Conservation (phyloP, 1,140 invertebrate species). For the Sesamia nonagrioides region DNA sequence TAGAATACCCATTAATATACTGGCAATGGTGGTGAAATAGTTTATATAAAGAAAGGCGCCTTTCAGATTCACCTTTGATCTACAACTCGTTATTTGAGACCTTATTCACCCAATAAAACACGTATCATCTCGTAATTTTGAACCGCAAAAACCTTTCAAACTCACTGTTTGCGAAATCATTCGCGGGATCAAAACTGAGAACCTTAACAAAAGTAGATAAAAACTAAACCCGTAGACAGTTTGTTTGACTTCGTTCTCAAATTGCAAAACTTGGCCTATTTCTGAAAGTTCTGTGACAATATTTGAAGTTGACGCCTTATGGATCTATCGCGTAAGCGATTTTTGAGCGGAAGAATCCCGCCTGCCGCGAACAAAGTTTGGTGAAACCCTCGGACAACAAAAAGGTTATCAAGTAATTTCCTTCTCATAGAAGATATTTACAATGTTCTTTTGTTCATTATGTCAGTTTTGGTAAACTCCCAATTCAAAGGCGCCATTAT, state of each 20-base stretch:
- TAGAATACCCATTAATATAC: no score
- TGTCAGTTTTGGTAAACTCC: no score
- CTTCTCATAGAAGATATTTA: no score
- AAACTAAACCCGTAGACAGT: background rate
- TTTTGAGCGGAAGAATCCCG: constrained; percentile 12
- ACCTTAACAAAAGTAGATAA: no score
- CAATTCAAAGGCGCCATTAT: no score
- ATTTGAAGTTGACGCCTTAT: constrained; percentile 22
- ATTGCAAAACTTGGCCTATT: constrained; percentile 41
- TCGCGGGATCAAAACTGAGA: background rate
- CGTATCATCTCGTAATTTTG: background rate
- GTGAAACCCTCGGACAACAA: background rate
- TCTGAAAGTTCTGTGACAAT: constrained; percentile 37
- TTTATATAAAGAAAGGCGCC: no score
- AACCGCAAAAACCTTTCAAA: background rate
- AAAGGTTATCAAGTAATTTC: background rate
- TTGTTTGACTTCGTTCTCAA: constrained; percentile 35
- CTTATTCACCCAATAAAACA: no score
- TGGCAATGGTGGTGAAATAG: no score
- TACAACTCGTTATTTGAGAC: no score
- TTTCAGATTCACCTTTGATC: no score
- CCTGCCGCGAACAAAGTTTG: background rate
- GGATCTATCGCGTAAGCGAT: background rate
- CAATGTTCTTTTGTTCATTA: no score
- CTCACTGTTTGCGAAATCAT: background rate